Evolutionary conservation across 2,888 invertebrate genomes (phyloP).

Genomic region (Andrena minutula): DNA sequence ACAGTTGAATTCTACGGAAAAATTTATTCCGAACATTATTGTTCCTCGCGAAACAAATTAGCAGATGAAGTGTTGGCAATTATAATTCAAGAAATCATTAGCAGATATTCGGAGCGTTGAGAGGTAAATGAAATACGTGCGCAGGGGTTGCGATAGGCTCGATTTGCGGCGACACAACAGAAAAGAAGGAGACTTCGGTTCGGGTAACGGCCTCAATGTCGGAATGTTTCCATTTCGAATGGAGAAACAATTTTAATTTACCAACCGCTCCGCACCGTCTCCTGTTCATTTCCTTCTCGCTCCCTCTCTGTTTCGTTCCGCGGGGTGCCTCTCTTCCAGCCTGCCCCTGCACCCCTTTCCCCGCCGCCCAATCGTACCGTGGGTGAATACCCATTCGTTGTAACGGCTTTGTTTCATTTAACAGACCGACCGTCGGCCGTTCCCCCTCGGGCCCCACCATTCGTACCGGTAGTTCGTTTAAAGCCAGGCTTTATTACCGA

Average conservation of each 20-base stretch:
- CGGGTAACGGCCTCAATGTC: conserved; percentile 53
- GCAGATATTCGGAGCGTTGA: conserved; percentile 3
- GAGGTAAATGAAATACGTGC: conserved; percentile 6
- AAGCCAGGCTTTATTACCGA: conserved; percentile 82
- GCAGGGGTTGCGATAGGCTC: background rate
- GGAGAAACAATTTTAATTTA: conserved; percentile 81
- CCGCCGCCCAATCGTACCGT: conserved; percentile 54
- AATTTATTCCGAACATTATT: no score
- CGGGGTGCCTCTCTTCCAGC: conserved; percentile 18
- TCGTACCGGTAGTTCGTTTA: conserved; percentile 77
- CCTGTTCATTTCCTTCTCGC: conserved; percentile 36
- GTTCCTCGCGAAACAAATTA: no score
- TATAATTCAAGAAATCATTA: conserved; percentile 2
- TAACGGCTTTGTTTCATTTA: conserved; percentile 83
- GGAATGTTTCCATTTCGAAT: conserved; percentile 78
- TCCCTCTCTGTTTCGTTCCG: conserved; percentile 34
- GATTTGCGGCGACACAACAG: conserved; percentile 45
- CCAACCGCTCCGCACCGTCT: conserved; percentile 67
- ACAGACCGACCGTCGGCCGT: conserved; percentile 77
- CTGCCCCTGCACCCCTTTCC: conserved; percentile 1
- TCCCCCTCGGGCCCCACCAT: conserved; percentile 67
- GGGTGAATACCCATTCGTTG: conserved; percentile 81
- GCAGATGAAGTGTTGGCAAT: no score
- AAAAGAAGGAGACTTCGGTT: conserved; percentile 48
- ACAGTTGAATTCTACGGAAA: no score